Conservation (phyloP, 2,797 vertebrate genomes). For the Rhincodon typus region DNA sequence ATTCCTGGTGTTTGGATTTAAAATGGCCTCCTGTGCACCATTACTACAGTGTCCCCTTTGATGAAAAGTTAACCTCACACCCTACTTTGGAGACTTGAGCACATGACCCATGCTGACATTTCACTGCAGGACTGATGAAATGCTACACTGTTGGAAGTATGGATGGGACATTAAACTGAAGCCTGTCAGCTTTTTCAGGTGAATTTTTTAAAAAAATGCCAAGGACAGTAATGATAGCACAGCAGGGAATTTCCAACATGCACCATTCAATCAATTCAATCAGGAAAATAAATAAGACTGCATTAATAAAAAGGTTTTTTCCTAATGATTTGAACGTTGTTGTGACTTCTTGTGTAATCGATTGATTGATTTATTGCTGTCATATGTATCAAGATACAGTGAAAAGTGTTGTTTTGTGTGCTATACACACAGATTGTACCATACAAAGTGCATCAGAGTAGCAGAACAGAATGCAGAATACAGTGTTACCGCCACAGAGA, state of each 20-base stretch:
- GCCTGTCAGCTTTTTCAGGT: not conserved
- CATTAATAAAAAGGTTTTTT: not conserved
- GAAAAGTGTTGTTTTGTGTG: too few relatives aligned
- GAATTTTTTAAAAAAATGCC: not conserved
- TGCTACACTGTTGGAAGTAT: not conserved
- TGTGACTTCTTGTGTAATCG: not conserved
- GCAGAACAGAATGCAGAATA: too few relatives aligned
- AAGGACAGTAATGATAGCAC: not conserved
- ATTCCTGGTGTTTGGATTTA: not conserved
- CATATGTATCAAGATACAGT: too few relatives aligned
- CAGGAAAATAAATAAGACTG: not conserved
- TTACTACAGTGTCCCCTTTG: not conserved
- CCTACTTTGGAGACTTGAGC: not conserved
- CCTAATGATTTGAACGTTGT: not conserved
- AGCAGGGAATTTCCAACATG: not conserved
- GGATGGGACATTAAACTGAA: not conserved
- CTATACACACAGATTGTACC: too few relatives aligned
- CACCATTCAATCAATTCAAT: not conserved
- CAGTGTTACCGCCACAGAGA: too few relatives aligned
- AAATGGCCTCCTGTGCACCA: not conserved
- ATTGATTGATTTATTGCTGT: too few relatives aligned
- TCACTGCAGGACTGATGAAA: not conserved
- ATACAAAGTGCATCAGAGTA: too few relatives aligned
- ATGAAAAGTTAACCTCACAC: not conserved
- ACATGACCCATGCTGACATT: not conserved